These are phyloP conservation scores for Gymnoscopelus microlampas DNA, from an alignment of 2,797 vertebrate genomes.

Conservation along the genomic window DNA sequence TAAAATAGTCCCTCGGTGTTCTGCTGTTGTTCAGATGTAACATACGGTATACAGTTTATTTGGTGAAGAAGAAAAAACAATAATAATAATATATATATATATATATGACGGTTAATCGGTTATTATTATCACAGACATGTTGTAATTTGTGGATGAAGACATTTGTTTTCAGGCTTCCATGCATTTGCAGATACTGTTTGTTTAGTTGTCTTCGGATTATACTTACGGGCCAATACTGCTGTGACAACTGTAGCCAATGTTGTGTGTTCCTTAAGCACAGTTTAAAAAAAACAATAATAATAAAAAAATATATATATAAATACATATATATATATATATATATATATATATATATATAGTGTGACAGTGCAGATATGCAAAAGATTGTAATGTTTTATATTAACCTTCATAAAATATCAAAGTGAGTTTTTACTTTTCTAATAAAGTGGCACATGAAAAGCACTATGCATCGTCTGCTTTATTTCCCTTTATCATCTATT, in stretches of 20 bases:
- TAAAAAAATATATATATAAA: conserved; percentile 62
- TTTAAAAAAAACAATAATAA: conserved; percentile 61
- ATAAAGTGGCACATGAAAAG: conserved; percentile 85
- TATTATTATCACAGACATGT: conserved; percentile 69
- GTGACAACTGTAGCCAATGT: conserved; percentile 80
- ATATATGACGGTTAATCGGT: too few species aligned
- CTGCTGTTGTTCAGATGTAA: conserved; percentile 79
- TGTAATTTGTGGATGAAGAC: conserved; percentile 73
- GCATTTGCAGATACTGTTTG: conserved; percentile 72
- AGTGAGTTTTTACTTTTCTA: conserved; percentile 89
- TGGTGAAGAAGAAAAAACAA: conserved; percentile 55
- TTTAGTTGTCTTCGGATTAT: conserved; percentile 69
- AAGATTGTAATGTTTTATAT: conserved; percentile 88
- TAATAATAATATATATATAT: conserved; percentile 13
- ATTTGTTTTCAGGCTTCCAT: conserved; percentile 72
- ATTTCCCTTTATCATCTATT: too few species aligned
- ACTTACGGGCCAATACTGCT: conserved; percentile 75
- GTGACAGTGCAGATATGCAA: conserved; percentile 83
- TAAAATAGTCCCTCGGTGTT: conserved; percentile 78
- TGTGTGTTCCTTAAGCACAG: conserved; percentile 80
- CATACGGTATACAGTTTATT: conserved; percentile 80
- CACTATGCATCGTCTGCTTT: too few species aligned
- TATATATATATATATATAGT: conserved; percentile 57
- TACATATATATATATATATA: conserved; percentile 18
- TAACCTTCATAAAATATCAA: conserved; percentile 84